Evolutionary conservation across 2,113 vertebrate genomes (phyloP).

Genomic region (Aldabrachelys gigantea): DNA sequence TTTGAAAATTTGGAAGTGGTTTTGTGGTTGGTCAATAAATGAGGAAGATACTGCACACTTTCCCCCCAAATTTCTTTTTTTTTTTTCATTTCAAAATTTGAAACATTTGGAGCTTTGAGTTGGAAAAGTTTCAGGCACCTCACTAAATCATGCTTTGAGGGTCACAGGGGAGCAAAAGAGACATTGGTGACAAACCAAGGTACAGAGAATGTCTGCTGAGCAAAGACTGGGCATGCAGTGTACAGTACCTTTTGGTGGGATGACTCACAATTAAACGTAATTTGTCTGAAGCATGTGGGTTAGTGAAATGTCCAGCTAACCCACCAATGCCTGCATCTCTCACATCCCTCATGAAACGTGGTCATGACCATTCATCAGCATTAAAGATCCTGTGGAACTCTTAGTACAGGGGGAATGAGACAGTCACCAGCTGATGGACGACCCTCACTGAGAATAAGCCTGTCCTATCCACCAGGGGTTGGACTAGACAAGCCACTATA

Average conservation of each 20-base stretch:
- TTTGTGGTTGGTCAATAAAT: neutral
- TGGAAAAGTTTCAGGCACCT: neutral
- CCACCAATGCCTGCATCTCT: accelerated
- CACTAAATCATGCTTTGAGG: neutral
- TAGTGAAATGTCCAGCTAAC: neutral
- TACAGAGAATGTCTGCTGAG: neutral
- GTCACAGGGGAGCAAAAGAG: neutral
- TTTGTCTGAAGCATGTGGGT: neutral
- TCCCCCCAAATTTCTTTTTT: neutral
- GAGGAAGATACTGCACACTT: neutral
- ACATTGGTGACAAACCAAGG: neutral
- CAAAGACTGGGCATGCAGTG: neutral
- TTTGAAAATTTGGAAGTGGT: neutral
- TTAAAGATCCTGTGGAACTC: neutral
- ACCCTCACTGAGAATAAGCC: neutral
- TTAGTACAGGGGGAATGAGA: neutral
- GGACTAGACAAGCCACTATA: neutral
- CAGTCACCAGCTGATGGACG: neutral
- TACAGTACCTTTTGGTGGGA: neutral
- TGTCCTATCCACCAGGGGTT: neutral
- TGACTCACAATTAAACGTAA: neutral
- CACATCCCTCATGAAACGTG: neutral
- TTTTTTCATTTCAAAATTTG: neutral
- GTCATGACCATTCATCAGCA: neutral
- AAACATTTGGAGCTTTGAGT: neutral